These are phyloP conservation scores for Drosophila chauvacae DNA, from an alignment of 1,140 invertebrate species.

Conservation along the genomic window DNA sequence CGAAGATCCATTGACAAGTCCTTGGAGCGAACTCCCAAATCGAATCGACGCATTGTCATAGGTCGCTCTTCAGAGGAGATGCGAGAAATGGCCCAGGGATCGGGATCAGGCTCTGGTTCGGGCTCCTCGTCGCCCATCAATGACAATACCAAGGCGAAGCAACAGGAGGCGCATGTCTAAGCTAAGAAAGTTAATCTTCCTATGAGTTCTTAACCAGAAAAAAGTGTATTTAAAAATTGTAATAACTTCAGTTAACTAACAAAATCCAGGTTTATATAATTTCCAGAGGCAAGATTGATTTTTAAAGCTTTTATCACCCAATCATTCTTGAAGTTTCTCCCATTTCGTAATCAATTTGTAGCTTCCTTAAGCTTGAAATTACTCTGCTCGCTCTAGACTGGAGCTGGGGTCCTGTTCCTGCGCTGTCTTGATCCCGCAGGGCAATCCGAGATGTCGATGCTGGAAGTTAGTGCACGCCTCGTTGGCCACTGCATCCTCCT, in stretches of 20 bases:
- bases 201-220: constrained; percentile 1
- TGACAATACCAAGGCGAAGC: not conserved
- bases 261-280: not conserved
- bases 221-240: constrained; percentile 2
- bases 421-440: constrained; percentile 32
- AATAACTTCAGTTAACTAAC: not conserved
- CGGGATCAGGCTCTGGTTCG: constrained; percentile 1
- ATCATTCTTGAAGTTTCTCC: constrained; percentile 9
- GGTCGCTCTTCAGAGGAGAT: constrained; percentile 69
- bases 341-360: constrained; percentile 62
- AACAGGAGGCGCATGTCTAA: constrained; percentile 44
- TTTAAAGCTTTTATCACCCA: not conserved
- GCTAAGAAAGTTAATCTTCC: not conserved
- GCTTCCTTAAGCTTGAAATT: constrained; percentile 74
- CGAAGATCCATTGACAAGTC: constrained; percentile 62
- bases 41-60: constrained; percentile 59
- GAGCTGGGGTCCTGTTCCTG: constrained; percentile 2
- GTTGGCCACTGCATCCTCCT: constrained; percentile 32
- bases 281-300: not conserved
- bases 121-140: constrained; percentile 9
- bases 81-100: constrained; percentile 43
- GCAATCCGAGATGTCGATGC: constrained; percentile 53
- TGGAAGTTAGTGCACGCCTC: constrained; percentile 63
- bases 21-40: constrained; percentile 64
- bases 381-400: constrained; percentile 37